Percentiles rank a stretch among this genome's conserved stretches.
Conservation (phyloP, 2,113 vertebrate species). For the Megaleporinus macrocephalus region DNA sequence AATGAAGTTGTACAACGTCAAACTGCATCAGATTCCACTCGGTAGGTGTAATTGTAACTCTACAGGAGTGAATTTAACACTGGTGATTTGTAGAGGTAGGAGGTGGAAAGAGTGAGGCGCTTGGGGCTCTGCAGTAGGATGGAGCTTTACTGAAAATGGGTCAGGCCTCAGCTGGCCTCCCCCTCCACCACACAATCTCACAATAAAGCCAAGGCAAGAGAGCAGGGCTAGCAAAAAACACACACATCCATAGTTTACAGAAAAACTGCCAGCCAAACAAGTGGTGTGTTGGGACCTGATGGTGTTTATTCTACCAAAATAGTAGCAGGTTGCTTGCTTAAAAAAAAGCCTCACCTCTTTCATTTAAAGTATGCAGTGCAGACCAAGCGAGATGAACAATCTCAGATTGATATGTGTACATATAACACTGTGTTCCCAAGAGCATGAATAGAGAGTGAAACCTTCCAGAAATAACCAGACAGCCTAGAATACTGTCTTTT, state of each 20-base stretch:
- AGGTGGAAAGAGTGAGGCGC: not conserved
- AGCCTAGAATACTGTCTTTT: not conserved
- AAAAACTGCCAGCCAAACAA: not conserved
- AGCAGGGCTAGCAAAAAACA: not conserved
- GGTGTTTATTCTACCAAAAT: not conserved
- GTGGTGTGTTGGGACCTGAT: not conserved
- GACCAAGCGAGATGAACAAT: not conserved
- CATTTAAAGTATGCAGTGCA: not conserved
- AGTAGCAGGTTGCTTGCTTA: not conserved
- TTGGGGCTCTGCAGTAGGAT: not conserved
- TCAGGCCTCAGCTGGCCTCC: constrained; percentile 27
- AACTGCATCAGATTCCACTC: not conserved
- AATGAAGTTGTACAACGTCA: not conserved
- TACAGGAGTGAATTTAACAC: constrained; percentile 5
- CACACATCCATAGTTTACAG: constrained; percentile 10
- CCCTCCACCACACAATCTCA: constrained; percentile 17
- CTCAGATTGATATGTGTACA: not conserved
- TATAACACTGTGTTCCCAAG: not conserved
- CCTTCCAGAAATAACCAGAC: constrained; percentile 4
- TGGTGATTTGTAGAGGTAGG: constrained; percentile 12
- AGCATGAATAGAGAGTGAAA: not conserved
- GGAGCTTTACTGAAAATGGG: constrained; percentile 24
- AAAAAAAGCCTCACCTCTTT: not conserved
- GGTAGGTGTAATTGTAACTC: not conserved
- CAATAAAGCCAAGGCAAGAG: not conserved